Conservation (phyloP, 2,113 vertebrate genomes). For the Tragelaphus imberbis region DNA sequence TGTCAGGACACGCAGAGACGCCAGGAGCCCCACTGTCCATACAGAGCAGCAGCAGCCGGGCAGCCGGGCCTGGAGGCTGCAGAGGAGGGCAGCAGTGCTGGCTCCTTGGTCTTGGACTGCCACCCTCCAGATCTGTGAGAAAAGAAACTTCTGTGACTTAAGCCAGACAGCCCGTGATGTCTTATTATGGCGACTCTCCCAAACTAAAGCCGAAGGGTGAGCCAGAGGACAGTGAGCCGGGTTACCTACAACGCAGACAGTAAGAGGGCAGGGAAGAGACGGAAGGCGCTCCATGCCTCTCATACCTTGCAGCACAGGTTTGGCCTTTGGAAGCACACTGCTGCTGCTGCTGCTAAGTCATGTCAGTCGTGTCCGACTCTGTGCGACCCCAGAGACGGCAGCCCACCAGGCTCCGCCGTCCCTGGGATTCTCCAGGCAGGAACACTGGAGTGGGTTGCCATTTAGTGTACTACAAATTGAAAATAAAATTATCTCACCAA, state of each 20-base stretch:
- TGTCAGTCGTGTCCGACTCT: no score
- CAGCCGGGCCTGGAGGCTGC: not conserved
- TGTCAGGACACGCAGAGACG: not conserved
- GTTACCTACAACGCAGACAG: not conserved
- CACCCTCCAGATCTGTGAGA: not conserved
- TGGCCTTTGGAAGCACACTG: not conserved
- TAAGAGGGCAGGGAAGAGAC: not conserved
- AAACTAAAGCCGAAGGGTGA: not conserved
- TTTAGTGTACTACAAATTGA: not conserved
- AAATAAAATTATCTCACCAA: not conserved
- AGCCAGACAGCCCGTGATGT: not conserved
- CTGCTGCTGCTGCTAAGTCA: no score
- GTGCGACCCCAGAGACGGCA: no score
- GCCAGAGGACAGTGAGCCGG: not conserved
- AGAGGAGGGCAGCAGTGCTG: not conserved
- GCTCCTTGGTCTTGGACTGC: not conserved
- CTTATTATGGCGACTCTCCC: not conserved
- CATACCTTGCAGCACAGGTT: not conserved
- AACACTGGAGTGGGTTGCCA: no score
- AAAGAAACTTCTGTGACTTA: not conserved
- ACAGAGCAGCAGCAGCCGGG: not conserved
- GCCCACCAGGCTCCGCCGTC: no score
- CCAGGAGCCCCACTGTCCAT: fast-evolving
- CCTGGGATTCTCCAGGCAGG: no score
- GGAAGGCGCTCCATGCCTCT: not conserved